phyloP scores from a whole-genome alignment of 2,113 vertebrate species.

The Hucho hucho region DNA sequence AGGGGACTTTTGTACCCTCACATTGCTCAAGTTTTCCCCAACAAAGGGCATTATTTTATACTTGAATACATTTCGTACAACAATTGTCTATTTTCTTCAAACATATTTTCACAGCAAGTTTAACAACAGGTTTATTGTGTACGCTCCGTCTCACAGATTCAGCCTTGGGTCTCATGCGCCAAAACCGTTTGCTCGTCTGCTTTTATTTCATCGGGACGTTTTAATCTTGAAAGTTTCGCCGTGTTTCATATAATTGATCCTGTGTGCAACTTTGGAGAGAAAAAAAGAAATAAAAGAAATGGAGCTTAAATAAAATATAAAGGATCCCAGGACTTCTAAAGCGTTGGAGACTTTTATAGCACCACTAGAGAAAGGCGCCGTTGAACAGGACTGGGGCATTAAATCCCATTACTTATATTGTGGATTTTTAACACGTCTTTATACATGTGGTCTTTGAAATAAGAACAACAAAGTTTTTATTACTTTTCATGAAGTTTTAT shows the following conservation, averaged over 20 bases:
- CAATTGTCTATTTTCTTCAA: constrained; percentile 99
- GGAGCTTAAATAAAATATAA: constrained; percentile 62
- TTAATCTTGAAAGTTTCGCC: constrained; percentile 71
- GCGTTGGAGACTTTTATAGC: constrained; percentile 65
- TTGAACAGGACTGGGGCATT: constrained; percentile 67
- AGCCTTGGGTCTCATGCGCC: constrained; percentile 73
- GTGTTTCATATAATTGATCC: constrained; percentile 70
- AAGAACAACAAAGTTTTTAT: constrained; percentile 34
- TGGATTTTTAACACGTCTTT: constrained; percentile 68
- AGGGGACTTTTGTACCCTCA: constrained; percentile 95
- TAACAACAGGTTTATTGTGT: constrained; percentile 86
- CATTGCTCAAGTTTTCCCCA: constrained; percentile 94
- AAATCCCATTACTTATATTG: constrained; percentile 79
- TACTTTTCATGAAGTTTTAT: constrained; percentile 43
- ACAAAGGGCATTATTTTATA: constrained; percentile 99
- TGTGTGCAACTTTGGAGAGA: constrained; percentile 64
- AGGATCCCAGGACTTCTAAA: constrained; percentile 67
- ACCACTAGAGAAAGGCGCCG: constrained; percentile 72
- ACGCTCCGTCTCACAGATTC: constrained; percentile 78
- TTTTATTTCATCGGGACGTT: constrained; percentile 61
- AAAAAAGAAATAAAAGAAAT: constrained; percentile 50
- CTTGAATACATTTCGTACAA: constrained; percentile 99
- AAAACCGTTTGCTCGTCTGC: constrained; percentile 67
- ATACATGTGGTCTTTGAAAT: constrained; percentile 65
- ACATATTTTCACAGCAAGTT: constrained; percentile 99